Percentiles rank a stretch among this genome's conserved stretches.
Evolutionary conservation across 2,113 vertebrate genomes (phyloP).

Genomic region (Varanus salvator): DNA sequence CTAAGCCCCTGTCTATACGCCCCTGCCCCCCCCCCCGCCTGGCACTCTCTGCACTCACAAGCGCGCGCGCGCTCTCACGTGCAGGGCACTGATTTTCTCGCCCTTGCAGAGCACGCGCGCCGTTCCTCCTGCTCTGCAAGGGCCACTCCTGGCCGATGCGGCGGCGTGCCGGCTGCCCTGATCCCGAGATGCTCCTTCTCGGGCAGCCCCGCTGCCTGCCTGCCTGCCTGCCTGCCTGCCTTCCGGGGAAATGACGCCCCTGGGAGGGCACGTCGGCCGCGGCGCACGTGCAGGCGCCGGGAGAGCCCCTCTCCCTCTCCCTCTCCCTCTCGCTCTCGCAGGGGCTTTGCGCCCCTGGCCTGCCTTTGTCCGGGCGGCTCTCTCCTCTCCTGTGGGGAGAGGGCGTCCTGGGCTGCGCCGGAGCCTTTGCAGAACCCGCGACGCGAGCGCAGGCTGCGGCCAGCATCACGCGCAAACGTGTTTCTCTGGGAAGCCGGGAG

Average conservation of each 20-base stretch:
- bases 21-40: no score
- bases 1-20: background rate
- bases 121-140: background rate
- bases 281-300: background rate
- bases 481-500: background rate
- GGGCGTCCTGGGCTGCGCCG: background rate
- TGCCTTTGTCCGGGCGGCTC: background rate
- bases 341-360: no score
- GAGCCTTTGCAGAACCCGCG: constrained; percentile 34
- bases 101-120: background rate
- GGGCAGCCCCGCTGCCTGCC: background rate
- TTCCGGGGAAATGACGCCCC: background rate
- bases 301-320: background rate
- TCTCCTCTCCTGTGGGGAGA: constrained; percentile 4
- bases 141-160: background rate
- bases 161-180: constrained; percentile 38
- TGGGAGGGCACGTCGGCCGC: background rate
- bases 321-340: background rate
- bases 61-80: no score
- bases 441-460: background rate
- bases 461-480: background rate
- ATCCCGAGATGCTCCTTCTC: background rate
- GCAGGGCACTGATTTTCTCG: background rate
- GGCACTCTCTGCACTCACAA: no score
- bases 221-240: no score